Conservation (phyloP, 2,113 vertebrate species). For the Kobus ellipsiprymnus region DNA sequence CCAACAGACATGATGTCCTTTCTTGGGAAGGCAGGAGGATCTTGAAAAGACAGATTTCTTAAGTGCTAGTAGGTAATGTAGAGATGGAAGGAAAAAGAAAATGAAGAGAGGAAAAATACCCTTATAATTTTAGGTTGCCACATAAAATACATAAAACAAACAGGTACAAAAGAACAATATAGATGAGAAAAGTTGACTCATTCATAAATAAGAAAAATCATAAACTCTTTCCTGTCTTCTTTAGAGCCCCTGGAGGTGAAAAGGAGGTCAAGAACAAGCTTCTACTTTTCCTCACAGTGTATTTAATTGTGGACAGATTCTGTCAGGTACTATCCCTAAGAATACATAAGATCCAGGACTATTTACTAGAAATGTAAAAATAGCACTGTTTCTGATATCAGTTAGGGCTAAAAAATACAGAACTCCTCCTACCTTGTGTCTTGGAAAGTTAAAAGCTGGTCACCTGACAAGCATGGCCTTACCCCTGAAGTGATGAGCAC, state of each 20-base stretch:
- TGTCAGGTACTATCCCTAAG: not conserved
- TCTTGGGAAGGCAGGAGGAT: not conserved
- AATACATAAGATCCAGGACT: not conserved
- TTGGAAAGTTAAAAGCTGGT: not conserved
- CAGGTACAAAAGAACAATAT: not conserved
- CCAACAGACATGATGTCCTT: not conserved
- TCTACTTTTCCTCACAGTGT: not conserved
- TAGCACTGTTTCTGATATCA: not conserved
- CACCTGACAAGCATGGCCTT: not conserved
- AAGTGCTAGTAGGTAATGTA: not conserved
- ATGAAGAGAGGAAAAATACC: not conserved
- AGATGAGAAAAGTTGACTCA: not conserved
- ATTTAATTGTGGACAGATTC: not conserved
- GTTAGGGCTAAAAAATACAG: not conserved
- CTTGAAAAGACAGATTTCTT: not conserved
- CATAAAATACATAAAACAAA: constrained; percentile 4
- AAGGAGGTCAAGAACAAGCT: not conserved
- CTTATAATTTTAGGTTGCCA: not conserved
- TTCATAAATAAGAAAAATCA: not conserved
- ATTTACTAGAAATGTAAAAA: constrained; percentile 30
- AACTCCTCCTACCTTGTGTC: not conserved
- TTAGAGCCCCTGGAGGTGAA: not conserved
- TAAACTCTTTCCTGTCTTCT: not conserved
- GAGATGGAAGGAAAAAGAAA: not conserved
- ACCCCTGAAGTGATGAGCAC: not conserved